phyloP scores from a whole-genome alignment of 2,888 invertebrate genomes.

The Notodonta dromedarius region DNA sequence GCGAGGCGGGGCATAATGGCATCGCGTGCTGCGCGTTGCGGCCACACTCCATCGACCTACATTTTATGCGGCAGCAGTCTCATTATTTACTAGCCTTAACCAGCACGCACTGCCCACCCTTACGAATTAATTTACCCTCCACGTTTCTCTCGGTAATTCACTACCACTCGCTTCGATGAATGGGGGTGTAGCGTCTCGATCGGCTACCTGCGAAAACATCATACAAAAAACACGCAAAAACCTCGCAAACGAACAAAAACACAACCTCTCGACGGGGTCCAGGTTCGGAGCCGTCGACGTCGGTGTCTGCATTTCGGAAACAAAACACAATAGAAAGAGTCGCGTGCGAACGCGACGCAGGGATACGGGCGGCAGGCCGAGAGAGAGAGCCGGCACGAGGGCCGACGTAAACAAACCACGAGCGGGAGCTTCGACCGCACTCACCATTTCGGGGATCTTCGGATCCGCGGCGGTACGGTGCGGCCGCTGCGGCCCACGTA shows the following conservation, averaged over 20 bases:
- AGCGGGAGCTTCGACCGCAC: conserved; percentile 82
- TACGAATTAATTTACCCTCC: conserved; percentile 47
- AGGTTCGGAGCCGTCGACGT: conserved; percentile 67
- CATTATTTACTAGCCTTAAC: conserved; percentile 70
- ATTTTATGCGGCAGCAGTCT: conserved; percentile 77
- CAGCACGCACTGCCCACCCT: conserved; percentile 67
- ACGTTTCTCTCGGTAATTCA: conserved; percentile 35
- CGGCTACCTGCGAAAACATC: conserved; percentile 78
- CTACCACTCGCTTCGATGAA: conserved; percentile 46
- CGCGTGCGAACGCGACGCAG: conserved; percentile 76
- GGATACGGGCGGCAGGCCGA: conserved; percentile 81
- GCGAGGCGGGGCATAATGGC: conserved; percentile 48
- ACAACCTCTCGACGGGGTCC: conserved; percentile 69
- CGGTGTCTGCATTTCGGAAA: conserved; percentile 81
- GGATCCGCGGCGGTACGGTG: conserved; percentile 55
- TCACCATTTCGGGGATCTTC: conserved; percentile 81
- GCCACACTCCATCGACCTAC: conserved; percentile 80
- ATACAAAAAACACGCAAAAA: conserved; percentile 68
- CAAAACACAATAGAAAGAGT: conserved; percentile 83
- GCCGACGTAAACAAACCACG: conserved; percentile 82
- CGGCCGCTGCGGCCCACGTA: conserved; percentile 72
- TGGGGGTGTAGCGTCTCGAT: conserved; percentile 51
- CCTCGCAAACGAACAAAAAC: conserved; percentile 74
- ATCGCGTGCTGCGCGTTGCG: conserved; percentile 71
- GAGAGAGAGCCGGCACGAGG: conserved; percentile 75